Base-by-base conservation (phyloP, 92 coral and sea anemone species). In the Parazoanthus atlanticus region DNA sequence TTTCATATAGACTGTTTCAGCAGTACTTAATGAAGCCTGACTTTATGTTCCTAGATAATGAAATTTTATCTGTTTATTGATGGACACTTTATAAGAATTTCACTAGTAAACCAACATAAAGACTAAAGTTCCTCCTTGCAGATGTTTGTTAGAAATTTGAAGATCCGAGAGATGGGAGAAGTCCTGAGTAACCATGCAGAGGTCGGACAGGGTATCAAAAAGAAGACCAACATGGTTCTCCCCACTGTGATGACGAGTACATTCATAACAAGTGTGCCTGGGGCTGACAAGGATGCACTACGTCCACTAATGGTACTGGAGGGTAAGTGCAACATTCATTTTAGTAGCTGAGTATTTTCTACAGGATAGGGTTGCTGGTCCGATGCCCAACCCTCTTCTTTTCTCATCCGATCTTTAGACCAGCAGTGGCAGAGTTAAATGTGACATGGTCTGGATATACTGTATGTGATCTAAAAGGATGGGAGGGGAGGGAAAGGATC, bases 251-350 rank as follows among this genome's bases (percentile, higher is more conserved):
- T 89, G 90, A 72, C 90, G 74, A 91, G 97, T 38, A 95, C 99
- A 3, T 97, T 97, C 75, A 93, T 97, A 87, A 97, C 99, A 9
- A 95, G 97, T 79, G 90, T 95, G 21, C 96, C 95, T 29, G 98
- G 97, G 40, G 90, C 88, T 40, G 95, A 94, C 29, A 91, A 88
- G 74, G 96, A 93, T 58, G 64, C 93, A 12, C 89, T 97, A 12
- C 97, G 95, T 11, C 94, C 99, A 31, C 88, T 97, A 15, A 71
- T 95, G 74, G 94, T 94, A 64, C 88, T 97, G 13, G 94, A 93
- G 34, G 99, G 99, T 97, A 86, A 40, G 93, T 93, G 36, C 25
- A 36, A 15, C 26, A 5, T 38, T n/a, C 73, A 25, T 21, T 46
- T 46, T 10, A 46, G 12, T 46, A 46, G 49, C 49, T 11, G 12